Percentiles rank a stretch among this genome's conserved stretches.
Conservation (phyloP, 2,797 vertebrate genomes). For the Anas bahamensis region DNA sequence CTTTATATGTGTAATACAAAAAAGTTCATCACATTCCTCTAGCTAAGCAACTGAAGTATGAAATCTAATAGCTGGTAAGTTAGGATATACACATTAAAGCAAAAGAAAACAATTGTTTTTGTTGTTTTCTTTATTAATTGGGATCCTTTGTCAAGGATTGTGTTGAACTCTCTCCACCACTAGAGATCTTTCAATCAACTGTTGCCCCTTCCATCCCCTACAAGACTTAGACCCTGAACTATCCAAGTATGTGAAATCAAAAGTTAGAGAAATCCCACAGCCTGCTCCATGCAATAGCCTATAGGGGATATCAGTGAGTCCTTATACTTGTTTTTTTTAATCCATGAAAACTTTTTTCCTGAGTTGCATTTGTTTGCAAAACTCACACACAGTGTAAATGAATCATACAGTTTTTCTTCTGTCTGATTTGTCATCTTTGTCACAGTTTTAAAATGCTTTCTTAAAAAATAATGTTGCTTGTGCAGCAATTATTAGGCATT, state of each 20-base stretch:
- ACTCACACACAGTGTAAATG: background rate
- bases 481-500: background rate
- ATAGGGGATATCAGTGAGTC: background rate
- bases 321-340: background rate
- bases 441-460: background rate
- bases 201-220: background rate
- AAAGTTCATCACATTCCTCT: background rate
- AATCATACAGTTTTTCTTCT: background rate
- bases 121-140: background rate
- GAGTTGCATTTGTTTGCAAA: background rate
- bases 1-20: background rate
- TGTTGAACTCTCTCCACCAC: background rate
- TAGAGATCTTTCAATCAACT: background rate
- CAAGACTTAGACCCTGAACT: background rate
- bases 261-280: background rate
- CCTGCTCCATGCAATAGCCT: background rate
- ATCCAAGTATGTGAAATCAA: background rate
- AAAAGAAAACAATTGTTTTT: background rate
- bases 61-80: background rate
- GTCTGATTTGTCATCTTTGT: background rate
- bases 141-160: background rate
- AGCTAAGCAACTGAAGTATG: background rate
- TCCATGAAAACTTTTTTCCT: background rate
- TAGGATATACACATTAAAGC: background rate
- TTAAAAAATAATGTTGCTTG: background rate